Evolutionary conservation across 64 coral and sea anemone species (phyloP), one percentile per base, ranked within the genome.

Genomic region (Pocillopora verrucosa): DNA sequence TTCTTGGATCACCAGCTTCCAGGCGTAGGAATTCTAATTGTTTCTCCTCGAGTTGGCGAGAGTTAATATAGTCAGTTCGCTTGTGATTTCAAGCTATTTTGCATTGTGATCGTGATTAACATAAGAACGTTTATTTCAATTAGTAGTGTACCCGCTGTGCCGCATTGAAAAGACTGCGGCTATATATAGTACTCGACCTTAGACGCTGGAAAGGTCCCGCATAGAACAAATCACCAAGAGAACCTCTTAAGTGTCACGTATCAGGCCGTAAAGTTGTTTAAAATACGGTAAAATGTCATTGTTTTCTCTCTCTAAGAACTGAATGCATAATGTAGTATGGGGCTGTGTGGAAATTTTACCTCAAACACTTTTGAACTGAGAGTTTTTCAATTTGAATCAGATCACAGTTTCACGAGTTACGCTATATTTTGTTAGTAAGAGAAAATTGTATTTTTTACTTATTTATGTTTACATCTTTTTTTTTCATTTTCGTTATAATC

Each of bases 31-130:
- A 5, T 41, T 9, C 26, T 25, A 20, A 35, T 63, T 15, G 7
- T 83, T 34, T 22, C 6, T 61, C 62, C 34, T 62, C 58, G 16
- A 16, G 16, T 35, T 9, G 20, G 12, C 34, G 34, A 5, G 5
- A 16, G 15, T 65, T 17, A 65, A 38, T 34, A 65, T 67, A 72
- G 20, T 85, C 36, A 4, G 19, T 13, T 25, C 22, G 15, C 4
- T 69, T 85, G 63, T 85, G 59, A 16, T 36, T 14, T 16, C n/a
- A 30, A 10, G 41, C 77, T 11, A 24, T 15, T 70, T 17, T n/a
- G 26, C 82, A 85, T 69, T 51, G 63, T 84, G 68, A 4, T 20
- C 80, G 80, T 69, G 13, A 84, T 84, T 84, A 45, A 69, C 60
- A 84, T 84, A 22, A 84, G 10, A 84, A 84, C 2, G 3, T 51